Evolutionary conservation across 2,797 vertebrate species (phyloP).

Genomic region (Myiothlypis chrysogaster): DNA sequence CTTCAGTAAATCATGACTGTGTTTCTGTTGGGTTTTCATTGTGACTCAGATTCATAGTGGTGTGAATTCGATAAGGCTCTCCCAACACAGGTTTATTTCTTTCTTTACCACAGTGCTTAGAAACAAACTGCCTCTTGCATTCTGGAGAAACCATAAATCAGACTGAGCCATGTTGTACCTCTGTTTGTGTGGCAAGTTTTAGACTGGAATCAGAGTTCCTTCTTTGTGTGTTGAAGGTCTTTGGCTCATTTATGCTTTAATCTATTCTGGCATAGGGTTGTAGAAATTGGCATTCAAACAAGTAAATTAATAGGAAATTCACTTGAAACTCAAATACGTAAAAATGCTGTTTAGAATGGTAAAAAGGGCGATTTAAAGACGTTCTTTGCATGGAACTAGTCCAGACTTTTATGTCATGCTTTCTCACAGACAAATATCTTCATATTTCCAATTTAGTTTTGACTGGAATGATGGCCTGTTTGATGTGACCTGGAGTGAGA

Average conservation of each 20-base stretch:
- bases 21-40: background rate
- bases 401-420: rapidly evolving
- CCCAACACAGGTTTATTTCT: background rate
- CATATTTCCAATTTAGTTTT: slow-evolving; percentile 76
- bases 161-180: background rate
- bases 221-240: background rate
- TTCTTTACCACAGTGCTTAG: background rate
- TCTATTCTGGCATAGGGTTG: background rate
- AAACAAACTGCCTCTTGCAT: background rate
- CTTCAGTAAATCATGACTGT: background rate
- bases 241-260: background rate
- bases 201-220: background rate
- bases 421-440: background rate
- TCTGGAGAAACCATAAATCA: background rate
- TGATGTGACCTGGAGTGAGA: slow-evolving; percentile 94
- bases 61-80: background rate
- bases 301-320: background rate
- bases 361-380: background rate
- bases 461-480: slow-evolving; percentile 93
- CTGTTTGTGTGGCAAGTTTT: background rate
- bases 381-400: background rate
- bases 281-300: background rate
- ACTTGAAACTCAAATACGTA: background rate
- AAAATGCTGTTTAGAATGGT: background rate
- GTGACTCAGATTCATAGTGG: background rate